Conservation (phyloP, 2,888 invertebrate genomes). For the Atrina japonica region DNA sequence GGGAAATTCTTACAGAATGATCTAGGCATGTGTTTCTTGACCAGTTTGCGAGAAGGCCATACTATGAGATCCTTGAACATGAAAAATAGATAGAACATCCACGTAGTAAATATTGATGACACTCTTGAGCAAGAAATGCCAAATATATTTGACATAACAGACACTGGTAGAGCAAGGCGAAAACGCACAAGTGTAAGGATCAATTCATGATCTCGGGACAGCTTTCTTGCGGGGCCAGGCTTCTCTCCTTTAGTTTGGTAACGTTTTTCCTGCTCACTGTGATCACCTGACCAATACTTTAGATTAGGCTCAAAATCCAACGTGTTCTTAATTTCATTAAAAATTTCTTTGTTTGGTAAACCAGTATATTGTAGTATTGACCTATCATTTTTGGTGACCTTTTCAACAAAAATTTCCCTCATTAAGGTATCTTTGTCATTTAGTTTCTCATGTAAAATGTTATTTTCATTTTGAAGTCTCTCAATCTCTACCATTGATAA, state of each 20-base stretch:
- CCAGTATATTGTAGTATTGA: constrained; percentile 20
- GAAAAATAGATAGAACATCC: constrained; percentile 23
- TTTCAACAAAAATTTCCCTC: constrained; percentile 21
- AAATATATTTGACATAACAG: constrained; percentile 26
- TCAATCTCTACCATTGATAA: too few relatives aligned
- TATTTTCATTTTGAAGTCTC: too few relatives aligned
- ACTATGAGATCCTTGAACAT: constrained; percentile 25
- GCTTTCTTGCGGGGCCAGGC: constrained; percentile 23
- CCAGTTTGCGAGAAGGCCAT: constrained; percentile 15
- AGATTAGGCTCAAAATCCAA: constrained; percentile 10
- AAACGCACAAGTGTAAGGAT: constrained; percentile 29
- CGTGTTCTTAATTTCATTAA: constrained; percentile 6
- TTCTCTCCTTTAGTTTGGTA: constrained; percentile 14
- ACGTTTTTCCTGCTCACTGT: constrained; percentile 16
- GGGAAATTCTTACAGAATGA: constrained; percentile 24
- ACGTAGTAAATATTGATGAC: constrained; percentile 31
- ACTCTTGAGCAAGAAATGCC: constrained; percentile 27
- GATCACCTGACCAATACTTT: constrained; percentile 23
- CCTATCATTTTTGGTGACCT: constrained; percentile 14
- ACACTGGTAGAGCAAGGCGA: constrained; percentile 20
- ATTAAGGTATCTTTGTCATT: constrained; percentile 21
- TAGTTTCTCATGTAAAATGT: background rate
- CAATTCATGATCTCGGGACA: constrained; percentile 18
- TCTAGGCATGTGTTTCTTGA: constrained; percentile 18
- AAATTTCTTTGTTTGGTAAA: constrained; percentile 15